Base-by-base conservation (phyloP, 1,140 invertebrate species). In the Asbolus verrucosus region DNA sequence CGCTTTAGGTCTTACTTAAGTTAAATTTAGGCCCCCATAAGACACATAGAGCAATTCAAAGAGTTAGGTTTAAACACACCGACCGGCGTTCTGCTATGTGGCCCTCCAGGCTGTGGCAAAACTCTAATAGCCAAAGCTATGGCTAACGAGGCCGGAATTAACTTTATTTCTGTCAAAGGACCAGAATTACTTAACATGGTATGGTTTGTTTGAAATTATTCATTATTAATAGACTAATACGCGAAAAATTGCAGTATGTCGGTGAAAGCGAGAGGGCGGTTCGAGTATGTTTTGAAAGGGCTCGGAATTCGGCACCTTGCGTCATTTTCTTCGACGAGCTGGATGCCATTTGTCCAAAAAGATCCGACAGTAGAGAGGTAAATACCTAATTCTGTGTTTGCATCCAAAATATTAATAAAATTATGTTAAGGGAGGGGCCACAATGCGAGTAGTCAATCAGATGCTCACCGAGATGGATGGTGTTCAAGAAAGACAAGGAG, bases 241-340 rank as follows among this genome's bases (percentile, higher is more conserved):
- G 24, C 24, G n/a, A n/a, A n/a, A 27, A 27, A 50, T 83, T 85
- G 18, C 78, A 96, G 95, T 99, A 99, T 84, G 95, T 99, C 24
- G 98, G 98, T 71, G 98, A 99, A 83, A 99, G 96, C 85, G 98
- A 99, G 83, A 87, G 94, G 76, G 96, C 96, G 1, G 95, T 99
- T 0, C 84, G 98, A 30, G 91, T 95, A 15, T 94, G 96, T 77
- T 99, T 99, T 80, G 89, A 94, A 78, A 86, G 97, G 71, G 98
- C 97, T 0, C 83, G 92, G 38, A 97, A 98, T 82, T 98, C 96
- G 0, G 87, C 94, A 0, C 98, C 98, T 0, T 99, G 98, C 83
- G 95, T 99, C 8, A 98, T 99, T 79, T 99, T 99, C 83, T 99
- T 99, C 82, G 98, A 99, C 81, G 98, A 99, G 83, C 89, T 99